Conservation (phyloP, 2,888 invertebrate species). For the Drosophila anomalata region DNA sequence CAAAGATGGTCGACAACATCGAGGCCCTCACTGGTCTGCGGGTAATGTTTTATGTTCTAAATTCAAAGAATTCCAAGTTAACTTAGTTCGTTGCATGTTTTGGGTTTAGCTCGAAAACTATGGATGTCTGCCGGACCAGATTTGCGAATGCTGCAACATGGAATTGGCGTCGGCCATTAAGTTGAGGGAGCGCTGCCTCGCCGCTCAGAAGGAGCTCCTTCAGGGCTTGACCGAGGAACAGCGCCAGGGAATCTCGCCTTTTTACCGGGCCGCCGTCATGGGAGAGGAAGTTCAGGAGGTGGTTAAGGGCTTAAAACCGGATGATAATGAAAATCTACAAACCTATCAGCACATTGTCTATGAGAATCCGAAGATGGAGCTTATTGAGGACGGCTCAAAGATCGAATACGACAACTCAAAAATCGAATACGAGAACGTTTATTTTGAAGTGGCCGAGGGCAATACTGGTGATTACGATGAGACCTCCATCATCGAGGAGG, state of each 20-base stretch:
- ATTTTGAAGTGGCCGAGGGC: slow-evolving; percentile 25
- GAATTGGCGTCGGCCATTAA: slow-evolving; percentile 55
- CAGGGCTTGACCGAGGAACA: slow-evolving; percentile 55
- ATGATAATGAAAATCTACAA: slow-evolving; percentile 31
- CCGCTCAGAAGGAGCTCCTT: slow-evolving; percentile 58
- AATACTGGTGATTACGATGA: slow-evolving; percentile 32
- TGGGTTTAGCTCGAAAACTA: slow-evolving; percentile 52
- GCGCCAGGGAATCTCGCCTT: slow-evolving; percentile 42
- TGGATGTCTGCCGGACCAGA: slow-evolving; percentile 57
- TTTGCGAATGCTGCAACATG: slow-evolving; percentile 65
- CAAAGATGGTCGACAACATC: slow-evolving; percentile 57
- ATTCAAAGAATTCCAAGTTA: background rate
- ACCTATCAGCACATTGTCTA: slow-evolving; percentile 37
- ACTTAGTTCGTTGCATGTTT: background rate
- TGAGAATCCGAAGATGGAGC: slow-evolving; percentile 55
- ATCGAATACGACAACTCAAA: slow-evolving; percentile 29
- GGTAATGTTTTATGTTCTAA: slow-evolving; percentile 32
- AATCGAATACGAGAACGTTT: slow-evolving; percentile 26
- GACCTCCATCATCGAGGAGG: slow-evolving; percentile 51
- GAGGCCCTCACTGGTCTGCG: slow-evolving; percentile 61
- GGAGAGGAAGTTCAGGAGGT: slow-evolving; percentile 29
- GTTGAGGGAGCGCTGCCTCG: slow-evolving; percentile 64
- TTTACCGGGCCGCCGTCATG: slow-evolving; percentile 51
- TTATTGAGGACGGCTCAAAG: slow-evolving; percentile 42
- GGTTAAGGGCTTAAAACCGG: slow-evolving; percentile 12